Evolutionary conservation across 2,797 vertebrate genomes (phyloP).

Genomic region (Myotis planiceps): DNA sequence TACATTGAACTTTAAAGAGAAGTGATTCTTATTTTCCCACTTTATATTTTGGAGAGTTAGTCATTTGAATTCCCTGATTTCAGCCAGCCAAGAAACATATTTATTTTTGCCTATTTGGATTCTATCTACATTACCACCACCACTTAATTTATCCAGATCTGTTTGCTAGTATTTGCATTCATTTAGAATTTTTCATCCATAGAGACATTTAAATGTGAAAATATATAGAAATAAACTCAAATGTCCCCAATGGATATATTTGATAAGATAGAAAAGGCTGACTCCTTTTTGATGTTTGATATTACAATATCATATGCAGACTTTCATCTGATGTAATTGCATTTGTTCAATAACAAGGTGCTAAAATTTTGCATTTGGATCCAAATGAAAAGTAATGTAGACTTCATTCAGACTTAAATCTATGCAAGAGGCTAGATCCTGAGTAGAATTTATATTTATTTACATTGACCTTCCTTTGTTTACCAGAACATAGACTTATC

Average conservation of each 20-base stretch:
- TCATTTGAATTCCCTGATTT: background rate
- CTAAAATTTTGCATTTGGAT: constrained; percentile 11
- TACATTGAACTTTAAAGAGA: background rate
- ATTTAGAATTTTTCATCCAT: background rate
- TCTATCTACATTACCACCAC: background rate
- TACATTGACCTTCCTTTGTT: background rate
- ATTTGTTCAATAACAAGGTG: background rate
- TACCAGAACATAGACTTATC: background rate
- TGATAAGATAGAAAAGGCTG: background rate
- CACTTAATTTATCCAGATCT: background rate
- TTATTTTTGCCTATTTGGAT: background rate
- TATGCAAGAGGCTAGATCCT: background rate
- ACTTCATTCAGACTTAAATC: background rate
- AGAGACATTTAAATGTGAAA: constrained; percentile 28
- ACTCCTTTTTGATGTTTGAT: background rate
- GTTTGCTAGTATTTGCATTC: background rate
- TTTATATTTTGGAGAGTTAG: constrained; percentile 1
- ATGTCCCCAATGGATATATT: background rate
- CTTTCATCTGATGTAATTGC: background rate
- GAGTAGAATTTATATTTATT: background rate
- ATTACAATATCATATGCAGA: background rate
- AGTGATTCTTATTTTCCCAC: background rate
- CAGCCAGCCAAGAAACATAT: background rate
- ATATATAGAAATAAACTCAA: background rate
- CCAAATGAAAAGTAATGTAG: background rate